Conservation (phyloP, 1,140 invertebrate species). For the Dufourea novaeangliae region DNA sequence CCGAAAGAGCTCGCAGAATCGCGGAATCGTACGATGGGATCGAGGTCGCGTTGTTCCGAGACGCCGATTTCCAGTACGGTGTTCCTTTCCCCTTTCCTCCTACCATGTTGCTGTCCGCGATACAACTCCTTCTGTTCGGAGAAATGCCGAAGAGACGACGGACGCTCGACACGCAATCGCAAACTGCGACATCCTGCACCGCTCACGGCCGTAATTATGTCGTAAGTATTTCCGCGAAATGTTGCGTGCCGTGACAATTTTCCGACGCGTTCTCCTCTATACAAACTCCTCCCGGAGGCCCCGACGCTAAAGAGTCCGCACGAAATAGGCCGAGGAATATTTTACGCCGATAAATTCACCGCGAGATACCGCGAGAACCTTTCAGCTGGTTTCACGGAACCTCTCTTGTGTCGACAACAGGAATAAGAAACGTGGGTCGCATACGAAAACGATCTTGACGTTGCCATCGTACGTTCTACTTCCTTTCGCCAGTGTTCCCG, state of each 20-base stretch:
- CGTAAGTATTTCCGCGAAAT: slow-evolving; percentile 58
- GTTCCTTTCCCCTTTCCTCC: not conserved
- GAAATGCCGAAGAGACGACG: not conserved
- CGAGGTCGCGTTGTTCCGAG: not conserved
- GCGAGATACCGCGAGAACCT: not conserved
- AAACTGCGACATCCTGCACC: slow-evolving; percentile 65
- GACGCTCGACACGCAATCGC: slow-evolving; percentile 38
- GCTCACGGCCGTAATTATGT: slow-evolving; percentile 45
- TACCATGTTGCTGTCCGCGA: too few species aligned
- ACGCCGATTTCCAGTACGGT: not conserved
- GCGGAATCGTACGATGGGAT: slow-evolving; percentile 24
- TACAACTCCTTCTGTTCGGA: not conserved
- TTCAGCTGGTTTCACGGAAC: not conserved
- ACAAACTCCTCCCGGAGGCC: not conserved
- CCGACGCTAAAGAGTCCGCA: slow-evolving; percentile 2
- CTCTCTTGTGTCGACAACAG: not conserved
- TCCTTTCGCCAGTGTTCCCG: too few species aligned
- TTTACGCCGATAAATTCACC: not conserved
- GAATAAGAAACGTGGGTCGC: too few species aligned
- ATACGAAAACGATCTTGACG: too few species aligned
- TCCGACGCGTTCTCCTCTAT: slow-evolving; percentile 26
- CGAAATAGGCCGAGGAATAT: slow-evolving; percentile 3
- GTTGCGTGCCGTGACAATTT: slow-evolving; percentile 55
- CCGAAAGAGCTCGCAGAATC: too few species aligned
- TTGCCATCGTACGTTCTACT: too few species aligned